These are phyloP conservation scores for Stenopsyche tienmushanensis DNA, from an alignment of 1,140 invertebrate species.

Conservation along the genomic window DNA sequence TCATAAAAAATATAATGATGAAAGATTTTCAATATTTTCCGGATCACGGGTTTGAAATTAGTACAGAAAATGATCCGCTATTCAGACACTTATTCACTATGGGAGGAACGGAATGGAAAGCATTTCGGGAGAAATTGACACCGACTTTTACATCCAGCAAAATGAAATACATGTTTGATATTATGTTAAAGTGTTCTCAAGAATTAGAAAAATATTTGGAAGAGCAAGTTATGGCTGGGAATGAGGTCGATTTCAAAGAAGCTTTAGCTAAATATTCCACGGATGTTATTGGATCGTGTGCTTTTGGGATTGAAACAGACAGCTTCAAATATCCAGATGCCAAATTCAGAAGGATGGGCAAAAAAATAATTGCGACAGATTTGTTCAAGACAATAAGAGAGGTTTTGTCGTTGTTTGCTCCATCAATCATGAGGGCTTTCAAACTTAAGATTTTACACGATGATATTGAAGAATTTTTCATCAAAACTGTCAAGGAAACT, in stretches of 20 bases:
- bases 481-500: constrained; percentile 45
- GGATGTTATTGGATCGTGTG: constrained; percentile 59
- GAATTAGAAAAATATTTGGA: constrained; percentile 50
- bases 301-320: constrained; percentile 61
- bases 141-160: constrained; percentile 66
- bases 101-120: constrained; percentile 59
- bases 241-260: constrained; percentile 54
- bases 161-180: constrained; percentile 60
- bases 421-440: background rate
- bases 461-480: constrained; percentile 42
- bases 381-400: constrained; percentile 25
- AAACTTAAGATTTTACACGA: background rate
- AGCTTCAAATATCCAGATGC: constrained; percentile 55
- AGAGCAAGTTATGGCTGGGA: constrained; percentile 44
- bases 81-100: constrained; percentile 55
- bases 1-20: constrained; percentile 60
- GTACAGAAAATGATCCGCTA: constrained; percentile 55
- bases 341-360: constrained; percentile 53
- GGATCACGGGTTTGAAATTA: constrained; percentile 52
- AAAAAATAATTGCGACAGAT: constrained; percentile 43
- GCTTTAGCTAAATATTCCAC: constrained; percentile 54
- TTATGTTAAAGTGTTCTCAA: constrained; percentile 52
- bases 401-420: constrained; percentile 7
- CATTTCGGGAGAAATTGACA: constrained; percentile 60
- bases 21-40: constrained; percentile 61